A percentile compares a stretch with the other conserved stretches of the same genome.
These are phyloP conservation scores for Plestiodon gilberti DNA, from an alignment of 2,113 vertebrate genomes.

Conservation along the genomic window DNA sequence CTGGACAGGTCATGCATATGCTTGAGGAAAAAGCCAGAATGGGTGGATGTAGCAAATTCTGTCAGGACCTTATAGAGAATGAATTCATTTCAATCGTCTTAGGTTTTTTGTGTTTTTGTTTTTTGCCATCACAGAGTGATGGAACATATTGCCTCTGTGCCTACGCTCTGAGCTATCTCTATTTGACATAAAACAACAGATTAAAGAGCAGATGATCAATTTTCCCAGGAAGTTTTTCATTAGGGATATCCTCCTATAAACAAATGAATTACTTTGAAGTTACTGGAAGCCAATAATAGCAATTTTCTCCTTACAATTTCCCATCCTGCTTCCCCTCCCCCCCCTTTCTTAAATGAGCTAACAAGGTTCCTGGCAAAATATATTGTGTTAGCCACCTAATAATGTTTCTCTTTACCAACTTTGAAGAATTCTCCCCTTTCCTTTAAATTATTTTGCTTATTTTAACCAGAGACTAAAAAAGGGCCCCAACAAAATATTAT, in stretches of 20 bases:
- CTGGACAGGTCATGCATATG: neutral
- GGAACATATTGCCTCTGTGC: neutral
- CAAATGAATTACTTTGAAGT: neutral
- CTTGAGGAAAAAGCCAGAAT: neutral
- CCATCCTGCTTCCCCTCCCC: neutral
- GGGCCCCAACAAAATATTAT: constrained; percentile 50
- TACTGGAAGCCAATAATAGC: neutral
- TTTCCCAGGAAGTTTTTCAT: neutral
- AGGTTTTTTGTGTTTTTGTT: neutral
- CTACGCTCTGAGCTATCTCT: neutral
- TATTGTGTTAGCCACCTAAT: constrained; percentile 15
- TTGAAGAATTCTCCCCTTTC: constrained; percentile 14
- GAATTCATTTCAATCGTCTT: neutral
- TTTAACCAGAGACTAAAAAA: constrained; percentile 25
- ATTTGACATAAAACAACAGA: neutral
- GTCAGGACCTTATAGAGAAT: neutral
- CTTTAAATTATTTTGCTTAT: constrained; percentile 46
- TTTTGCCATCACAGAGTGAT: neutral
- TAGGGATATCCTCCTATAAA: neutral
- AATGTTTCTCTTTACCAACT: constrained; percentile 6
- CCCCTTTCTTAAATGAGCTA: constrained; percentile 22
- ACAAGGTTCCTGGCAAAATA: constrained; percentile 46
- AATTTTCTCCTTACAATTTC: constrained; percentile 4
- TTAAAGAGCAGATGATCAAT: neutral
- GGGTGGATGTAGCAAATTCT: neutral